Evolutionary conservation across 2,888 invertebrate species (phyloP).

Genomic region (Heteromyza rotundicornis): DNA sequence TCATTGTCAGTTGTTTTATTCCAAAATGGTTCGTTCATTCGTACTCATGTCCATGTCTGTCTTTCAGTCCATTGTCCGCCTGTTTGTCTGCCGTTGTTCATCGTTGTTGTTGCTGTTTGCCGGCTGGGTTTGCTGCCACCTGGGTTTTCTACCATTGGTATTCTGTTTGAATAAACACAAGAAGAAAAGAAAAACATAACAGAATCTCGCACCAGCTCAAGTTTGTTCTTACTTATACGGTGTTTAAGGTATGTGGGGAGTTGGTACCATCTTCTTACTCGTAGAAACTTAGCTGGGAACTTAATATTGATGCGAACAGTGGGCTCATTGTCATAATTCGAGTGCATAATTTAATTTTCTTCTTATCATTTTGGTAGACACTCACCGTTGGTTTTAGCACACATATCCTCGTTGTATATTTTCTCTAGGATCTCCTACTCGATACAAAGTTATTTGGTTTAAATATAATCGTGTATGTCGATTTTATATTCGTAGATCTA

Average conservation of each 20-base stretch:
- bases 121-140: constrained; percentile 36
- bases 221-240: not conserved
- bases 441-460: no score
- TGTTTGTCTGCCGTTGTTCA: constrained; percentile 42
- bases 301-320: not conserved
- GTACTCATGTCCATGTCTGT: constrained; percentile 19
- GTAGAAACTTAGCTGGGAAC: not conserved
- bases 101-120: constrained; percentile 12
- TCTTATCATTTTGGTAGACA: no score
- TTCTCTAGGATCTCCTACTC: no score
- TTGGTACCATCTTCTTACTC: no score
- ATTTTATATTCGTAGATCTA: no score
- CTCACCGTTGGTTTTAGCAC: no score
- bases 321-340: not conserved
- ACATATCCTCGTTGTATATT: no score
- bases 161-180: constrained; percentile 45
- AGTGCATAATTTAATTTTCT: no score
- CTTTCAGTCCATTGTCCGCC: constrained; percentile 37
- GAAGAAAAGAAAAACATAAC: constrained; percentile 14
- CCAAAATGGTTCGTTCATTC: constrained; percentile 51
- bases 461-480: no score
- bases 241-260: no score
- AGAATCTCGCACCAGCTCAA: constrained; percentile 6
- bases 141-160: constrained; percentile 18
- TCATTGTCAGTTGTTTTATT: constrained; percentile 42